A percentile compares a stretch with the other conserved stretches of the same genome.
phyloP scores from a whole-genome alignment of 2,888 invertebrate genomes.

The Acronicta aceris region DNA sequence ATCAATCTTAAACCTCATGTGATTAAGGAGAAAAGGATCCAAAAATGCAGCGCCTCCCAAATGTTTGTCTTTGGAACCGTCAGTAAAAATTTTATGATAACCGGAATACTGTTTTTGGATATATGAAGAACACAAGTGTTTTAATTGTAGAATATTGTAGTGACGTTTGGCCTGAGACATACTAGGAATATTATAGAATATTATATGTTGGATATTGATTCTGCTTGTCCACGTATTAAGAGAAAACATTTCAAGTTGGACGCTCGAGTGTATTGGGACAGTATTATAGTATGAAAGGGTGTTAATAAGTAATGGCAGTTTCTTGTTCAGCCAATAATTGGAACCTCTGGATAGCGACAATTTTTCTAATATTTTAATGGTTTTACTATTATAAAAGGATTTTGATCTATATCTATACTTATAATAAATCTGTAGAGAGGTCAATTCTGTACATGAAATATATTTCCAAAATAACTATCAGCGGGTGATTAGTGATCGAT shows the following conservation, averaged over 20 bases:
- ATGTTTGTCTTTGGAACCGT: constrained; percentile 1
- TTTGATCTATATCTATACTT: too few relatives aligned
- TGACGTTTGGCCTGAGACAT: constrained; percentile 1
- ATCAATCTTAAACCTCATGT: constrained; percentile 2
- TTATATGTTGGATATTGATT: background rate
- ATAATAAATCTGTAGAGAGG: background rate
- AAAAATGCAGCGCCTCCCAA: constrained; percentile 2
- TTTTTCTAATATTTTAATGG: background rate
- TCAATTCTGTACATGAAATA: too few relatives aligned
- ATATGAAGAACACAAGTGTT: background rate
- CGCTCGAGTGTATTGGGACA: background rate
- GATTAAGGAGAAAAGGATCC: background rate
- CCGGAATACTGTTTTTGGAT: background rate
- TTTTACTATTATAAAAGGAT: background rate
- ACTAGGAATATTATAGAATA: background rate
- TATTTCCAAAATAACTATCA: too few relatives aligned
- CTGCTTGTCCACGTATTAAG: background rate
- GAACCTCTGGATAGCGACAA: background rate
- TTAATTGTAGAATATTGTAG: background rate
- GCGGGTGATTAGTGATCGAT: too few relatives aligned
- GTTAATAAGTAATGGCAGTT: constrained; percentile 1
- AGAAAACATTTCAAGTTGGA: constrained; percentile 1
- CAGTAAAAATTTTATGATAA: constrained; percentile 2
- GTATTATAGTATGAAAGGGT: background rate
- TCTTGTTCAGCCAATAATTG: background rate